These are phyloP conservation scores for Steromphala cineraria DNA, from an alignment of 2,888 invertebrate genomes.

Conservation along the genomic window DNA sequence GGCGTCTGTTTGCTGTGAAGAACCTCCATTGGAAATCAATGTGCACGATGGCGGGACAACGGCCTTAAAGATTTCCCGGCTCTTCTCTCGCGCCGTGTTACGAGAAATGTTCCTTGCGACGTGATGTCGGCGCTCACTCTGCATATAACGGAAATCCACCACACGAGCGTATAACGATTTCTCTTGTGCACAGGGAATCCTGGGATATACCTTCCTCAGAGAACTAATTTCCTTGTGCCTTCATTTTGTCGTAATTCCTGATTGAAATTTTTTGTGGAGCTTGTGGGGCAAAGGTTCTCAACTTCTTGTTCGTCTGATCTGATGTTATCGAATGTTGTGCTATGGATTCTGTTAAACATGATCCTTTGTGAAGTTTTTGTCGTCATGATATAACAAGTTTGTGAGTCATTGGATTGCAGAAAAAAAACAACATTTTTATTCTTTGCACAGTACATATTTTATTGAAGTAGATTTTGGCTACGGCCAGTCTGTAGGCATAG, in stretches of 20 bases:
- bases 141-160: conserved; percentile 20
- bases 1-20: conserved; percentile 26
- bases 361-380: too few species aligned
- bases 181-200: background rate
- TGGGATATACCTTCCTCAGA: background rate
- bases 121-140: background rate
- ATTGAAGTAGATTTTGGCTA: too few species aligned
- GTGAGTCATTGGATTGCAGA: too few species aligned
- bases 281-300: too few species aligned
- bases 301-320: too few species aligned
- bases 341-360: too few species aligned
- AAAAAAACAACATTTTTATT: too few species aligned
- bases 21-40: conserved; percentile 31
- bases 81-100: conserved; percentile 12
- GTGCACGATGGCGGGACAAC: conserved; percentile 4
- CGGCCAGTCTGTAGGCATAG: too few species aligned
- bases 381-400: too few species aligned
- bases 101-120: background rate
- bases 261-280: too few species aligned
- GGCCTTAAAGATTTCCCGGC: background rate
- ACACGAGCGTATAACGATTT: conserved; percentile 27
- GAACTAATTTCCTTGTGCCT: background rate
- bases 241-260: background rate
- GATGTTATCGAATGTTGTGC: too few species aligned
- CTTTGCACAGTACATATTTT: too few species aligned